Evolutionary conservation across 2,888 invertebrate genomes (phyloP).

Genomic region (Sminthurides aquaticus): DNA sequence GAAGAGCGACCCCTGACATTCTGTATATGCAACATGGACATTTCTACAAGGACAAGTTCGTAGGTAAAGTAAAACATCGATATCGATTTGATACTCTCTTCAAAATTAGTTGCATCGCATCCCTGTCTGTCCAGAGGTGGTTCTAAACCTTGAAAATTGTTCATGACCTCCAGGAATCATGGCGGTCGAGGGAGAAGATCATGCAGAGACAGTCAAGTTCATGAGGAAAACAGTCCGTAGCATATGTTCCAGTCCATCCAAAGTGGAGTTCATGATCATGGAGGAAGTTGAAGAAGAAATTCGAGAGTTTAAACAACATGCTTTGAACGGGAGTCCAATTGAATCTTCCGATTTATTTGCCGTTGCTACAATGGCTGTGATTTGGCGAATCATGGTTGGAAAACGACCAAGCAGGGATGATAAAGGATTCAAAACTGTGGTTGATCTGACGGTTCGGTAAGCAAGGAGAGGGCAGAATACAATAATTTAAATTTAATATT

Average conservation of each 20-base stretch:
- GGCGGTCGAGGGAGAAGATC: not conserved
- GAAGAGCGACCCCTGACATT: not conserved
- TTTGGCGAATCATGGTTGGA: not conserved
- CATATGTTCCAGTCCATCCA: not conserved
- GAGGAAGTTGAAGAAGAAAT: not conserved
- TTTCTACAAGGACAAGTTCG: not conserved
- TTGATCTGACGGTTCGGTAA: too few species aligned
- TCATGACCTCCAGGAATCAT: not conserved
- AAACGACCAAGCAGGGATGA: too few species aligned
- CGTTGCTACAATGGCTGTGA: not conserved
- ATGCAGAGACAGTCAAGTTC: not conserved
- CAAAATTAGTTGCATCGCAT: too few species aligned
- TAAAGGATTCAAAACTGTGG: too few species aligned
- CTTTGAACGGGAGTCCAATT: too few species aligned
- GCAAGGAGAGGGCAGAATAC: too few species aligned
- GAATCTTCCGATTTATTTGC: not conserved
- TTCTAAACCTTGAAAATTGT: too few species aligned
- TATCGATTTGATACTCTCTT: not conserved
- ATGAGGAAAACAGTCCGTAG: not conserved
- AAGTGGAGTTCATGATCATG: not conserved
- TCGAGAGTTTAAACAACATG: too few species aligned
- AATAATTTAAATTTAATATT: too few species aligned
- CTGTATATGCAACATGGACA: not conserved
- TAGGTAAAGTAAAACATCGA: not conserved
- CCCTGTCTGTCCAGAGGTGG: not conserved